phyloP scores from a whole-genome alignment of 2,888 invertebrate genomes.

The Apodemia mormo region DNA sequence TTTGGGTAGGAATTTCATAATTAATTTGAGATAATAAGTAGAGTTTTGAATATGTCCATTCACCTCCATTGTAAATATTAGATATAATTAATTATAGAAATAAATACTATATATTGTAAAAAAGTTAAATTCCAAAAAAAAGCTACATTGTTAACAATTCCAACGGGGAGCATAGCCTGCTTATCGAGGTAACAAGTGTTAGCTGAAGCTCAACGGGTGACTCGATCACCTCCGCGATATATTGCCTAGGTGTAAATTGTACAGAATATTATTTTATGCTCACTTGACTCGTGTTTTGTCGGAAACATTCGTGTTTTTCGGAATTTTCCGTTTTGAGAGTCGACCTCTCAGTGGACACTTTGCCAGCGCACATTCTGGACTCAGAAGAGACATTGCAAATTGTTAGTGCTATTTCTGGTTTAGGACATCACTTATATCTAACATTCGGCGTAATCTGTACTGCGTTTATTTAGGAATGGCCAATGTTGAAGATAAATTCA shows the following conservation, averaged over 20 bases:
- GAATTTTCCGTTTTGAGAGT: constrained; percentile 11
- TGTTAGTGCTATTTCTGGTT: constrained; percentile 68
- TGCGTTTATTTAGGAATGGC: constrained; percentile 36
- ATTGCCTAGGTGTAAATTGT: constrained; percentile 48
- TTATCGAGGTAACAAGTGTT: constrained; percentile 66
- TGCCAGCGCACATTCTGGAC: constrained; percentile 34
- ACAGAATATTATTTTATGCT: constrained; percentile 45
- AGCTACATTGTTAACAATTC: constrained; percentile 75
- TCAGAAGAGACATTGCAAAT: constrained; percentile 46
- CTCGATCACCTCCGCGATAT: constrained; percentile 40
- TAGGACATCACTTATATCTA: constrained; percentile 67
- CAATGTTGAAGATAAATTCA: constrained; percentile 8
- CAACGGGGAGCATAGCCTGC: constrained; percentile 64
- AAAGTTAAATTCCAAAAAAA: constrained; percentile 79
- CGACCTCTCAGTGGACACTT: constrained; percentile 10
- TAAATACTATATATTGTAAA: constrained; percentile 82
- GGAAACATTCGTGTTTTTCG: constrained; percentile 39
- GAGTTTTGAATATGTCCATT: constrained; percentile 77
- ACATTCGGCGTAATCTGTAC: constrained; percentile 67
- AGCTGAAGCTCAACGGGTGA: constrained; percentile 59
- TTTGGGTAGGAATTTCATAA: constrained; percentile 76
- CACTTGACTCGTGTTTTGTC: constrained; percentile 49
- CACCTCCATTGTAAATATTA: constrained; percentile 82
- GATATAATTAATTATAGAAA: constrained; percentile 80
- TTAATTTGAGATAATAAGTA: constrained; percentile 73